Conservation (phyloP, 2,888 invertebrate species). For the Diarsia brunnea region DNA sequence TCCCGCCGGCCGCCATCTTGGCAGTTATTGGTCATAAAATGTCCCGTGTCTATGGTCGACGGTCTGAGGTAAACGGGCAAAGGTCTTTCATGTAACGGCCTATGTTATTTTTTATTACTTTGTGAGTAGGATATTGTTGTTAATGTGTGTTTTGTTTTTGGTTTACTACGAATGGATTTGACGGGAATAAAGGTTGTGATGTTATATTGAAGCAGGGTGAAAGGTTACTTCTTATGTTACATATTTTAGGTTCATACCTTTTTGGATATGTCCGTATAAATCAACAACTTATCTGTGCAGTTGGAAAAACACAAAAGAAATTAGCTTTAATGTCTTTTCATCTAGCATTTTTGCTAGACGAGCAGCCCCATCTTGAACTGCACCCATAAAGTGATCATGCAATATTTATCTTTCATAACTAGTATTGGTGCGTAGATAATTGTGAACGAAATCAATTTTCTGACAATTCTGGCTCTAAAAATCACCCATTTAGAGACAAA, state of each 20-base stretch:
- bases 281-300: no score
- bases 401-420: no score
- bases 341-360: no score
- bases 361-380: no score
- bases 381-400: no score
- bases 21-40: constrained; percentile 80
- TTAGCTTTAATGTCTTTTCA: no score
- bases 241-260: neutral
- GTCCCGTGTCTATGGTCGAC: constrained; percentile 61
- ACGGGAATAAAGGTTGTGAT: constrained; percentile 36
- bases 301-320: no score
- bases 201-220: constrained; percentile 27
- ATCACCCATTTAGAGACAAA: neutral
- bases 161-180: constrained; percentile 44
- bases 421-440: neutral
- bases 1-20: constrained; percentile 78
- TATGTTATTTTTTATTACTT: constrained; percentile 61
- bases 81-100: constrained; percentile 59
- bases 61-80: constrained; percentile 61
- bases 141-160: constrained; percentile 51
- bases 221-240: constrained; percentile 11
- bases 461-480: neutral
- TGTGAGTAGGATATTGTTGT: constrained; percentile 54
- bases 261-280: neutral
- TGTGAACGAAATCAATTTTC: neutral